Evolutionary conservation across 2,113 vertebrate species (phyloP).

Genomic region (Empidonax alnorum): DNA sequence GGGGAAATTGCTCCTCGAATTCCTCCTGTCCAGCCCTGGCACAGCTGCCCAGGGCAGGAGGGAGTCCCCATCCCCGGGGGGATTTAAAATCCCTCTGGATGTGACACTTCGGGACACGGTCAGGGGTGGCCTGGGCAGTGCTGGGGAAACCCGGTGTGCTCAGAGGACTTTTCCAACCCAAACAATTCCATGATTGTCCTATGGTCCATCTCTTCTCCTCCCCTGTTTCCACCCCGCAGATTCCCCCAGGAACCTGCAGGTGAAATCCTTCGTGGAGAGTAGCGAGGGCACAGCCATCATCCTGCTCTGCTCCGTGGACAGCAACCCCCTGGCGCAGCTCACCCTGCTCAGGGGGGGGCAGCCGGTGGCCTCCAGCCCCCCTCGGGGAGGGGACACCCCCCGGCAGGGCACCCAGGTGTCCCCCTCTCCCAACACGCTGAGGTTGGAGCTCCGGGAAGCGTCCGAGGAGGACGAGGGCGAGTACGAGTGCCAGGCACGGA

Average conservation of each 20-base stretch:
- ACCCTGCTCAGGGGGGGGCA: constrained; percentile 30
- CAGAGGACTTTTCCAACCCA: background rate
- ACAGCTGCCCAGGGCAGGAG: background rate
- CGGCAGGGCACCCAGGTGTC: background rate
- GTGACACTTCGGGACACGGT: background rate
- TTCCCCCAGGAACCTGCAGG: constrained; percentile 53
- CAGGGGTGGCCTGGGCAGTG: fast-evolving
- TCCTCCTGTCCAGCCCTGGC: background rate
- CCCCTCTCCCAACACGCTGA: constrained; percentile 50
- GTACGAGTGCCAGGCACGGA: constrained; percentile 67
- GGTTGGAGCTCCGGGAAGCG: constrained; percentile 57
- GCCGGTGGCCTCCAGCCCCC: constrained; percentile 21
- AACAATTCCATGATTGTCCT: fast-evolving
- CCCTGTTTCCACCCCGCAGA: background rate
- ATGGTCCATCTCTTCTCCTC: fast-evolving
- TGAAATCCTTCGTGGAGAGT: constrained; percentile 70
- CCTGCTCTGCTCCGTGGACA: constrained; percentile 71
- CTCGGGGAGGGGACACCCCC: fast-evolving
- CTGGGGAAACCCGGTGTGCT: fast-evolving
- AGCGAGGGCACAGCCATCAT: constrained; percentile 12
- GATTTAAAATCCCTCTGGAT: background rate
- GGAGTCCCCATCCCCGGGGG: background rate
- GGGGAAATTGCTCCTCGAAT: background rate
- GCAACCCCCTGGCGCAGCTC: constrained; percentile 59
- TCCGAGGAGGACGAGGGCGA: constrained; percentile 37